Evolutionary conservation across 2,797 vertebrate genomes (phyloP), one percentile per base, ranked within the genome.

Genomic region (Zenarchopterus dispar): DNA sequence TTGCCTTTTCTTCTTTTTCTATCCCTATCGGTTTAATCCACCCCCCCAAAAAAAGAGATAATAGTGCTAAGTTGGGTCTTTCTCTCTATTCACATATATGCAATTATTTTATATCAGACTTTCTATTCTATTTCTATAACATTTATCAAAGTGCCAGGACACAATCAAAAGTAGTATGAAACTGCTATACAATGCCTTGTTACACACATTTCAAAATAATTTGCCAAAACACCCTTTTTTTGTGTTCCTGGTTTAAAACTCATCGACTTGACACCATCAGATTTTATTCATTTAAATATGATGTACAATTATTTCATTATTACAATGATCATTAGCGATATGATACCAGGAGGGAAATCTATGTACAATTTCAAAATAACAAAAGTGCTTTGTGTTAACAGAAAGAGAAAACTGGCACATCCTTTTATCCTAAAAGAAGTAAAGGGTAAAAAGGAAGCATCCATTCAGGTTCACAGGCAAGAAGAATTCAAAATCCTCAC

Each of bases 291-390:
- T 85, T 89, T 67, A 88, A 89, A 90, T 88, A 68, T 84, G 73
- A 87, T 90, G 80, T 89, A 91, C 85, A 92, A 77, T 88, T 82
- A 82, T 91, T 89, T 84, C 89, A 91, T 88, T 84, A 84, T 85
- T 85, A 84, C 79, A 89, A 68, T 36, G 50, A 81, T 82, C 77
- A 86, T 78, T 80, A 78, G 85, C 74, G 76, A 84, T 73, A 81
- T 81, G 55, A 86, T 78, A 77, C 75, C 48, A 77, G 77, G 70
- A 89, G 78, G 84, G 76, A 78, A 80, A 84, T 75, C 23, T 88
- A 89, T 89, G 48, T 88, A 88, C 84, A 88, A 60, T 79, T 84
- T 76, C 1, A 19, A 46, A 36, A 56, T 54, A 42, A 46, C 31
- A 88, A 92, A 93, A 89, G 90, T 93, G 90, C 92, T 91, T 84